Percentiles rank a stretch among this genome's conserved stretches.
phyloP scores from a whole-genome alignment of 2,888 invertebrate species.

The Rhaphigaster nebulosa region DNA sequence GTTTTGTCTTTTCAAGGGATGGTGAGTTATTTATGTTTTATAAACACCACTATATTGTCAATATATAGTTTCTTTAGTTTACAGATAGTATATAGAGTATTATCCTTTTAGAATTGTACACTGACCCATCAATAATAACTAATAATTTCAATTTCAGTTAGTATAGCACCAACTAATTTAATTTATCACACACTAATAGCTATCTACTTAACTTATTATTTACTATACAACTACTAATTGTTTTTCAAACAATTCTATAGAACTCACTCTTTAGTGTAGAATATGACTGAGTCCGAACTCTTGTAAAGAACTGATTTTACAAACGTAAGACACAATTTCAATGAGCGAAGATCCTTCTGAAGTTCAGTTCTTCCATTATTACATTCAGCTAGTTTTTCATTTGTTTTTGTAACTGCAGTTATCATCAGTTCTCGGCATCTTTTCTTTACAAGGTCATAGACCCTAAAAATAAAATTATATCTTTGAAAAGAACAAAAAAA shows the following conservation, averaged over 20 bases:
- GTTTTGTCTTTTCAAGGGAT: too few species aligned
- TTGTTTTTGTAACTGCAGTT: slow-evolving; percentile 55
- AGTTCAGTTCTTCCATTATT: slow-evolving; percentile 72
- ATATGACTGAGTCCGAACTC: slow-evolving; percentile 86
- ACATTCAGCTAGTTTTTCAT: slow-evolving; percentile 57
- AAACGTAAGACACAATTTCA: slow-evolving; percentile 90
- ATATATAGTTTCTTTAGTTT: too few species aligned
- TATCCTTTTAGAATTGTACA: too few species aligned
- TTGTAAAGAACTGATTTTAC: slow-evolving; percentile 83
- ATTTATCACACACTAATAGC: too few species aligned
- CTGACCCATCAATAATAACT: too few species aligned
- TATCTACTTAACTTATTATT: too few species aligned
- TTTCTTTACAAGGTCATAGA: slow-evolving; percentile 45
- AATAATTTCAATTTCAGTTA: background rate
- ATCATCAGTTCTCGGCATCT: slow-evolving; percentile 54
- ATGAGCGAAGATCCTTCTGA: slow-evolving; percentile 84
- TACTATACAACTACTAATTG: background rate
- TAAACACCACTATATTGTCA: too few species aligned
- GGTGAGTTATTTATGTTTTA: too few species aligned
- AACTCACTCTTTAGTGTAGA: slow-evolving; percentile 83
- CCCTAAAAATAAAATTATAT: slow-evolving; percentile 4
- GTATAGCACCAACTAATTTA: background rate
- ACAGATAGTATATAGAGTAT: too few species aligned
- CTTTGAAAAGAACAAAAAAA: background rate
- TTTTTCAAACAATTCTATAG: background rate